Conservation (phyloP, 2,888 invertebrate genomes). For the Colostygia pectinataria region DNA sequence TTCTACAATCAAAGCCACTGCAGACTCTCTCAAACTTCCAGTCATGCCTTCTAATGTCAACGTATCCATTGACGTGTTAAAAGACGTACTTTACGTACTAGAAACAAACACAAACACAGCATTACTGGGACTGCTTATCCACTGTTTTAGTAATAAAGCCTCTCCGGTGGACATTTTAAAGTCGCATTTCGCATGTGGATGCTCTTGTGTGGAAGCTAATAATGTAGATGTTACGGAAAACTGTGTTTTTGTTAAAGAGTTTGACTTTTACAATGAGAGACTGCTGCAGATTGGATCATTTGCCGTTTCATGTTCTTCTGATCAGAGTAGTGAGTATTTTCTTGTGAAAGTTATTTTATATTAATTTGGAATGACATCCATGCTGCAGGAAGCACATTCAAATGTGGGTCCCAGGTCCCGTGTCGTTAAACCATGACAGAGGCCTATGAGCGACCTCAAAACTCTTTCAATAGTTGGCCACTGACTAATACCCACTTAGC, state of each 20-base stretch:
- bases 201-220: constrained; percentile 45
- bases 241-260: constrained; percentile 81
- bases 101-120: constrained; percentile 87
- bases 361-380: too few relatives aligned
- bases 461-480: too few relatives aligned
- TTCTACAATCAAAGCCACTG: constrained; percentile 67
- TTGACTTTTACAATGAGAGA: constrained; percentile 87
- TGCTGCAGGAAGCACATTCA: too few relatives aligned
- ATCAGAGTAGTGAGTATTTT: constrained; percentile 62
- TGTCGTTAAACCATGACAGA: too few relatives aligned
- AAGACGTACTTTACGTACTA: constrained; percentile 84
- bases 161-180: constrained; percentile 59
- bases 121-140: constrained; percentile 80
- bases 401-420: too few relatives aligned
- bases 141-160: constrained; percentile 60
- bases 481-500: too few relatives aligned
- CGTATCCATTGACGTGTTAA: constrained; percentile 83
- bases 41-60: constrained; percentile 75
- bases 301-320: constrained; percentile 84
- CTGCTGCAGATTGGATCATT: constrained; percentile 87
- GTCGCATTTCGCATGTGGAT: constrained; percentile 54
- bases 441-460: too few relatives aligned
- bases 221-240: constrained; percentile 62
- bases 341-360: too few relatives aligned
- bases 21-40: constrained; percentile 61